phyloP scores from a whole-genome alignment of 1,140 invertebrate genomes.

The Geopemphigus sp. region DNA sequence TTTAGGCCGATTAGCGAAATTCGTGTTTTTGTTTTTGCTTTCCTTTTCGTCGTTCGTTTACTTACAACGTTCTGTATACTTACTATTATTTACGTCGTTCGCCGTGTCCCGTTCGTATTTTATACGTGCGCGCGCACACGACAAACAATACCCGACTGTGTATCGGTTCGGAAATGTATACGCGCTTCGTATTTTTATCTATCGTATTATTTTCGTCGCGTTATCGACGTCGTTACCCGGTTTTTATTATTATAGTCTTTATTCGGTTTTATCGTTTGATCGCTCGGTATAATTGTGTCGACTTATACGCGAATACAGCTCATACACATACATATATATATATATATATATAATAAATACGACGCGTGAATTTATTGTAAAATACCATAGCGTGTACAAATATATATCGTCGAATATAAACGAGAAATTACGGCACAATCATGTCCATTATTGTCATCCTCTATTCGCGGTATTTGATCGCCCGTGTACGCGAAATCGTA shows the following conservation, averaged over 20 bases:
- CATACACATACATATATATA: too few species aligned
- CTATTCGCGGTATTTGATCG: too few species aligned
- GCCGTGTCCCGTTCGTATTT: too few species aligned
- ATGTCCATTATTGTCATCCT: too few species aligned
- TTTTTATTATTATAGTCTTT: constrained; percentile 37
- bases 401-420: constrained; percentile 32
- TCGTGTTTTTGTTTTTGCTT: background rate
- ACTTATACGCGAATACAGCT: too few species aligned
- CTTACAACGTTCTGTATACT: too few species aligned
- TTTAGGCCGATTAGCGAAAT: constrained; percentile 21
- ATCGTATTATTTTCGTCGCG: constrained; percentile 17
- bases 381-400: background rate
- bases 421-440: too few species aligned
- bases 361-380: constrained; percentile 36
- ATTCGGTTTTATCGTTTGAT: constrained; percentile 36
- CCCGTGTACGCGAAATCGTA: too few species aligned
- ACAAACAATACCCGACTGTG: background rate
- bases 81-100: too few species aligned
- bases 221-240: constrained; percentile 28
- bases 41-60: too few species aligned
- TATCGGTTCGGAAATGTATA: too few species aligned
- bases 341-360: too few species aligned
- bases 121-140: background rate
- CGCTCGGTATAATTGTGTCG: constrained; percentile 14
- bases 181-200: background rate